Evolutionary conservation across 2,797 vertebrate genomes (phyloP).

Genomic region (Orientallactaga sibirica): DNA sequence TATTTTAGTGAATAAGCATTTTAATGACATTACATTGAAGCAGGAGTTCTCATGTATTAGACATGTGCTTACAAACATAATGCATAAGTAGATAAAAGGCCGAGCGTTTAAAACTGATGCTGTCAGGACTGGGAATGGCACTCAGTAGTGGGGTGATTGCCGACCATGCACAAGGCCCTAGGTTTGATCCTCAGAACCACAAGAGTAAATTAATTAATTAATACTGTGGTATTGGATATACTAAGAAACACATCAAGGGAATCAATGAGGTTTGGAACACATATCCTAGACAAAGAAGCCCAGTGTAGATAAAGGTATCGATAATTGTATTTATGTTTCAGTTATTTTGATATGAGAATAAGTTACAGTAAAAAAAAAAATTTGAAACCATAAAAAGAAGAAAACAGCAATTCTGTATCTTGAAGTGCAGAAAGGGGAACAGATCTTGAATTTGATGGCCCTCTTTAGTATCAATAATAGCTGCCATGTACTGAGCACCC

Average conservation of each 20-base stretch:
- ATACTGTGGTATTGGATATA: background rate
- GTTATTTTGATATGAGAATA: slow-evolving; percentile 36
- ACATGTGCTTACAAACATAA: slow-evolving; percentile 10
- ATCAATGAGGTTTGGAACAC: slow-evolving; percentile 2
- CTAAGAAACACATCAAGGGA: slow-evolving; percentile 36
- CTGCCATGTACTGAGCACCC: background rate
- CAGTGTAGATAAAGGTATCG: slow-evolving; percentile 17
- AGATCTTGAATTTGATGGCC: slow-evolving; percentile 46
- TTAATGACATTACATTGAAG: slow-evolving; percentile 23
- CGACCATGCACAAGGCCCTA: background rate
- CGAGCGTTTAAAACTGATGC: slow-evolving; percentile 35
- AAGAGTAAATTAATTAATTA: slow-evolving; percentile 15
- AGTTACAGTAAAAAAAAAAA: background rate
- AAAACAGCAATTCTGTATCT: slow-evolving; percentile 35
- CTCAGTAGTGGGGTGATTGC: background rate
- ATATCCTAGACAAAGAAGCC: slow-evolving; percentile 3
- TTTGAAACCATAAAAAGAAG: slow-evolving; percentile 61
- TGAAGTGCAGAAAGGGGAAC: slow-evolving; percentile 48
- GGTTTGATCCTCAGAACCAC: background rate
- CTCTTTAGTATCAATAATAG: slow-evolving; percentile 32
- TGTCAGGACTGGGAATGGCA: background rate
- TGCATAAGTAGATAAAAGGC: background rate
- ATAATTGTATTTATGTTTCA: slow-evolving; percentile 32
- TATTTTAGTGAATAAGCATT: slow-evolving; percentile 33
- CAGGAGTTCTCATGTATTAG: background rate